These are phyloP conservation scores for Romanogobio albipinnatus DNA, from an alignment of 2,113 vertebrate species.

Conservation along the genomic window DNA sequence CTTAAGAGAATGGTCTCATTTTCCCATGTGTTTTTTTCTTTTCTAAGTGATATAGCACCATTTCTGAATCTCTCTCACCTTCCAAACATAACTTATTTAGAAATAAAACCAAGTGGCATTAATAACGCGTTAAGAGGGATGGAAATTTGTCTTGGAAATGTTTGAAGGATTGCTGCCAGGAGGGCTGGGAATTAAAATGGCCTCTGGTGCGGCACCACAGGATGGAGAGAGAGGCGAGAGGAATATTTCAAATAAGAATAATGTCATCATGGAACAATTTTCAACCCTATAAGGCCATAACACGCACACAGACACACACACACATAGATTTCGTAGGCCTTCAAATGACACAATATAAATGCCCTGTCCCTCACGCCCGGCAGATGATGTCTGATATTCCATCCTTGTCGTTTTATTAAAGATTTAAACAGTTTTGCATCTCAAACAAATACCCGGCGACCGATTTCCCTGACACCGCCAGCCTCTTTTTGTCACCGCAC, in stretches of 20 bases:
- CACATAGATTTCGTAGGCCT: slow-evolving; percentile 56
- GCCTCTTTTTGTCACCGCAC: slow-evolving; percentile 52
- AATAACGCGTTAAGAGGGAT: slow-evolving; percentile 68
- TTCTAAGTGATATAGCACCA: slow-evolving; percentile 60
- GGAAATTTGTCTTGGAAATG: slow-evolving; percentile 63
- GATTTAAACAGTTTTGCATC: slow-evolving; percentile 76
- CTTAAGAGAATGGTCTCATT: slow-evolving; percentile 58
- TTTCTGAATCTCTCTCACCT: slow-evolving; percentile 35
- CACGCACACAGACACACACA: slow-evolving; percentile 38
- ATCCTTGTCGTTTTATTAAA: slow-evolving; percentile 78
- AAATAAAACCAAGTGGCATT: slow-evolving; percentile 63
- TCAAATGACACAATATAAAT: slow-evolving; percentile 69
- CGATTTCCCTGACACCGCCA: slow-evolving; percentile 66
- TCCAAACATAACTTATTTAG: slow-evolving; percentile 65
- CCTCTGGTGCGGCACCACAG: slow-evolving; percentile 55
- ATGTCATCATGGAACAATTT: slow-evolving; percentile 70
- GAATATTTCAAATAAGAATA: slow-evolving; percentile 71
- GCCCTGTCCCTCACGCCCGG: slow-evolving; percentile 61
- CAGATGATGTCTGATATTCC: slow-evolving; percentile 74
- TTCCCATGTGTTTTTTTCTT: slow-evolving; percentile 46
- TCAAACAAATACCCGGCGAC: slow-evolving; percentile 71
- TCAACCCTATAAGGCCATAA: slow-evolving; percentile 65
- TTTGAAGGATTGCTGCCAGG: slow-evolving; percentile 67
- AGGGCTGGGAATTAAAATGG: slow-evolving; percentile 63
- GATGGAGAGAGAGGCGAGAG: slow-evolving; percentile 56